These are phyloP conservation scores for Knipowitschia caucasica DNA, from an alignment of 2,797 vertebrate genomes.

Conservation along the genomic window DNA sequence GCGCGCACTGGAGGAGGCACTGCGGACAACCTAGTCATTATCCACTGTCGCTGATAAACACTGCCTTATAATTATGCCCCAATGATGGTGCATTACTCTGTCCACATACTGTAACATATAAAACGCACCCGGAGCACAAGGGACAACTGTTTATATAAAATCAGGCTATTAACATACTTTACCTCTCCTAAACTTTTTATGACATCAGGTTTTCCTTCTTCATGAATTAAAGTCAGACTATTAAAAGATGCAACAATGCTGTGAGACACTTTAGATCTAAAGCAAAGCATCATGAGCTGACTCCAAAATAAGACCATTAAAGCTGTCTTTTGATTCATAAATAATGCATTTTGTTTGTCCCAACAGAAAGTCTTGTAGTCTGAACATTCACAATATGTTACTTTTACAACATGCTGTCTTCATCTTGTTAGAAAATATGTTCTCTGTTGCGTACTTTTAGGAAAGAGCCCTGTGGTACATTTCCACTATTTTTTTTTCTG, in stretches of 20 bases:
- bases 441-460: too few relatives aligned
- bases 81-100: constrained; percentile 27
- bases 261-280: too few relatives aligned
- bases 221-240: constrained; percentile 13
- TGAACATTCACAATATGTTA: too few relatives aligned
- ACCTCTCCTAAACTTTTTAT: constrained; percentile 14
- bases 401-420: too few relatives aligned
- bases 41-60: constrained; percentile 44
- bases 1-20: constrained; percentile 48
- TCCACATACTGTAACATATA: constrained; percentile 37
- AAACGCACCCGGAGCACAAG: constrained; percentile 27
- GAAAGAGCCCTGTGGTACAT: too few relatives aligned
- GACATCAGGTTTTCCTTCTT: constrained; percentile 14
- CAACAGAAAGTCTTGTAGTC: too few relatives aligned
- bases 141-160: constrained; percentile 30
- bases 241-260: neutral
- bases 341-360: neutral
- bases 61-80: constrained; percentile 57
- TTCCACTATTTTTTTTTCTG: too few relatives aligned
- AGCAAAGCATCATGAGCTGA: too few relatives aligned
- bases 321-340: too few relatives aligned
- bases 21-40: constrained; percentile 48
- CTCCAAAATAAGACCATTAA: too few relatives aligned
- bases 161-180: constrained; percentile 45
- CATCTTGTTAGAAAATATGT: too few relatives aligned